phyloP scores from a whole-genome alignment of 2,113 vertebrate species.

The Nycticebus coucang region DNA sequence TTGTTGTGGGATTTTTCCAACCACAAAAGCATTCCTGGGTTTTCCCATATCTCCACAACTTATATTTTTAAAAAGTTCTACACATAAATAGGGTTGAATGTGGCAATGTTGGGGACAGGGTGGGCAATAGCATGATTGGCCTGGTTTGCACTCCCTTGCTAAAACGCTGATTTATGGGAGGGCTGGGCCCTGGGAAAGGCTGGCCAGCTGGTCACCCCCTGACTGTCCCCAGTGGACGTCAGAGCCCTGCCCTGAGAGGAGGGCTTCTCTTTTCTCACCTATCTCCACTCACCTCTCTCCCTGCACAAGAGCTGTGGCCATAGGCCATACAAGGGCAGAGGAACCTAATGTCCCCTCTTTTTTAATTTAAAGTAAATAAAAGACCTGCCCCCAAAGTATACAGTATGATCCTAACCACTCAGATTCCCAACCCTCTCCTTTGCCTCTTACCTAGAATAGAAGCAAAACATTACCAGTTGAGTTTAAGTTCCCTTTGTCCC shows the following conservation, averaged over 20 bases:
- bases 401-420: not conserved
- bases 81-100: not conserved
- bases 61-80: not conserved
- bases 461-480: not conserved
- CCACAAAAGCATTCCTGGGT: not conserved
- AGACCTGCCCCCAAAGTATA: not conserved
- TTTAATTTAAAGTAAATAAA: not conserved
- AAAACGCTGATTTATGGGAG: not conserved
- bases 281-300: not conserved
- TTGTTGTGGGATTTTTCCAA: not conserved
- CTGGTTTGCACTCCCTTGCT: not conserved
- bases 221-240: not conserved
- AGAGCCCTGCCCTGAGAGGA: not conserved
- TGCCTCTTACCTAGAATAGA: not conserved
- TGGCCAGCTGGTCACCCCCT: not conserved
- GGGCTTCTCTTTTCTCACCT: not conserved
- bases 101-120: too few relatives aligned
- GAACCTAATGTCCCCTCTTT: not conserved
- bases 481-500: not conserved
- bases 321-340: not conserved
- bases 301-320: not conserved
- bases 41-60: not conserved
- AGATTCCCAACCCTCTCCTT: not conserved
- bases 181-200: not conserved
- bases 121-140: rapidly evolving